Base-by-base conservation (phyloP, 2,888 invertebrate genomes). In the Fragum whitleyi region DNA sequence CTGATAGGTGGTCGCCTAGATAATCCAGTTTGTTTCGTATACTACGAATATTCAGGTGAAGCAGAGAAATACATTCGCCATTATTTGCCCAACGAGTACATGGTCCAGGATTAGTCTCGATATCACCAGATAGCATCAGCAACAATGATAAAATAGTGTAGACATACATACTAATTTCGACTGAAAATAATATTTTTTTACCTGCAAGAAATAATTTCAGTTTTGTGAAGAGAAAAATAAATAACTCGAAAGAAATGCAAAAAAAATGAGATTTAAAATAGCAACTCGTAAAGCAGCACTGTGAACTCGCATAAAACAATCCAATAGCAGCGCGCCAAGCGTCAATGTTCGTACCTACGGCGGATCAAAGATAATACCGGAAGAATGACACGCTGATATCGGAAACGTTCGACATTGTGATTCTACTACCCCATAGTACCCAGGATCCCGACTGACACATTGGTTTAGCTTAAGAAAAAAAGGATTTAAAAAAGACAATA, bases 1-100 rank as follows among this genome's bases (percentile, higher is more conserved):
- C 77, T 23, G 55, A 57, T 21, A 65, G 53, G 23, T 68, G 57
- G n/a, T 77, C 72, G 42, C 1, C 29, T 14, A 77, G 32, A 68
- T 42, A 65, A 2, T 57, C 42, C 28, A 67, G 16, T 53, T 77
- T 67, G 21, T 53, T 65, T 29, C 72, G 57, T 47, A 71, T 65
- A 65, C 74, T 74, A 32, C 74, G 29, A 16, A 55, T 74, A 57
- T 74, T 67, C 36, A 29, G 19, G 47, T 68, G 74, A 7, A 59
- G 6, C 14, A 68, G 21, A 16, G 68, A 57, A 19, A 57, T 29
- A 57, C 55, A 16, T 19, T 42, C 19, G 39, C 32, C 21, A 53
- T 19, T 36, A 19, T 29, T 32, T 14, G 29, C 3, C 2, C 26
- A 26, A 19, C 5, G n/a, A 9, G 29, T 11, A 21, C 2, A 16